These are phyloP conservation scores for Gadopsis marmoratus DNA, from an alignment of 2,797 vertebrate species.

Conservation along the genomic window DNA sequence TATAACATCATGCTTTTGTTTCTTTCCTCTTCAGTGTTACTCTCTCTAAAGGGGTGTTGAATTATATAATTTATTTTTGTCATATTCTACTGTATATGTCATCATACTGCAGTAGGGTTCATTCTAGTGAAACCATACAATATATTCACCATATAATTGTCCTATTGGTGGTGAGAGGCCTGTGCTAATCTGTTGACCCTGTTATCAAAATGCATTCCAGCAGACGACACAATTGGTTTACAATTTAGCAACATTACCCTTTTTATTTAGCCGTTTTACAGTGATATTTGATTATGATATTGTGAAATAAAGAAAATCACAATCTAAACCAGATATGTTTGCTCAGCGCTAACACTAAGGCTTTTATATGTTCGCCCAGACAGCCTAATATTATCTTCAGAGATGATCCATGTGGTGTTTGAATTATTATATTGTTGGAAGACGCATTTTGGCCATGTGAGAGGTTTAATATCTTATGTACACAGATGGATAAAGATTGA, in stretches of 20 bases:
- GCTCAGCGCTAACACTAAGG: background rate
- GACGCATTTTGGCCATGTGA: conserved; percentile 42
- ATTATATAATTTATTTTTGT: background rate
- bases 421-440: conserved; percentile 35
- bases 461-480: conserved; percentile 60
- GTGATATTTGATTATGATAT: background rate
- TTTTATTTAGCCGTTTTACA: background rate
- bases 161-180: background rate
- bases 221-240: background rate
- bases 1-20: background rate
- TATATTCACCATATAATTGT: background rate
- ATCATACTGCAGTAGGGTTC: background rate
- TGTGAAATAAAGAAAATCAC: background rate
- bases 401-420: conserved; percentile 42
- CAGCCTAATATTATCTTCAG: conserved; percentile 5
- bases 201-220: background rate
- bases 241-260: background rate
- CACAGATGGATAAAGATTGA: conserved; percentile 62
- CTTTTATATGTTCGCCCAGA: background rate
- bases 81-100: too few relatives aligned
- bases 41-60: background rate
- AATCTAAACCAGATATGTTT: background rate
- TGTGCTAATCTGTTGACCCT: background rate
- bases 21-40: background rate
- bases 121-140: background rate